Percentiles rank a stretch among this genome's conserved stretches.
Conservation (phyloP, 2,113 vertebrate genomes). For the Pelvicachromis taeniatus region DNA sequence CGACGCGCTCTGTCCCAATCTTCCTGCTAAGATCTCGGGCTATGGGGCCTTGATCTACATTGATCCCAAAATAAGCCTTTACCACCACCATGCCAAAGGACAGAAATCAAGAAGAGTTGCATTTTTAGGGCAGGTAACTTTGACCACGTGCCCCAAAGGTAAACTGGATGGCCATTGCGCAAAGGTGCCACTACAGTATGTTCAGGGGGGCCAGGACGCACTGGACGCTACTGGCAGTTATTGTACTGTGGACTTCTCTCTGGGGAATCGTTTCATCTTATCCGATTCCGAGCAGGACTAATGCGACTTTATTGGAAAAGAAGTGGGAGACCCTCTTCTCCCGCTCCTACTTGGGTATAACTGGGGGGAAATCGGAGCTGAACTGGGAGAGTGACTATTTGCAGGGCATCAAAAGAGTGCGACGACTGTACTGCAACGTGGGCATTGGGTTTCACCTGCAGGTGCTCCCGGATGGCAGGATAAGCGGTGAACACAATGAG, state of each 20-base stretch:
- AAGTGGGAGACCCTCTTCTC: constrained; percentile 86
- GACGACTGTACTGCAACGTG: constrained; percentile 97
- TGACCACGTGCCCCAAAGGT: constrained; percentile 92
- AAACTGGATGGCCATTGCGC: constrained; percentile 87
- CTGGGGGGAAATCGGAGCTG: constrained; percentile 81
- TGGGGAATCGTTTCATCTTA: constrained; percentile 78
- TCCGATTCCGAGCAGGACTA: constrained; percentile 80
- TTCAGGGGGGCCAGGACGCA: constrained; percentile 79
- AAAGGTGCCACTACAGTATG: constrained; percentile 89
- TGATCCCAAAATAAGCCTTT: constrained; percentile 87
- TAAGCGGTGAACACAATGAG: constrained; percentile 91
- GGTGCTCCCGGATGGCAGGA: constrained; percentile 88
- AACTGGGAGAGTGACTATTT: constrained; percentile 96
- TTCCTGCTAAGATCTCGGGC: constrained; percentile 74
- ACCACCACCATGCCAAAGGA: constrained; percentile 87
- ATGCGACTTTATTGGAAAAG: constrained; percentile 82
- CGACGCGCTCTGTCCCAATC: constrained; percentile 74
- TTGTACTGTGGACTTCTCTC: constrained; percentile 81
- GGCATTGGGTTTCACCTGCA: constrained; percentile 99
- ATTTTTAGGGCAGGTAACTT: constrained; percentile 95
- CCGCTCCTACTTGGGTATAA: constrained; percentile 84
- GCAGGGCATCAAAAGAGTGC: constrained; percentile 93
- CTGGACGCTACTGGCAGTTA: constrained; percentile 78
- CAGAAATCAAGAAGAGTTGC: constrained; percentile 90
- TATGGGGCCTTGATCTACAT: constrained; percentile 87